Percentiles rank a stretch among this genome's conserved stretches.
Evolutionary conservation across 2,888 invertebrate genomes (phyloP).

Genomic region (Lithophane semibrunnea): DNA sequence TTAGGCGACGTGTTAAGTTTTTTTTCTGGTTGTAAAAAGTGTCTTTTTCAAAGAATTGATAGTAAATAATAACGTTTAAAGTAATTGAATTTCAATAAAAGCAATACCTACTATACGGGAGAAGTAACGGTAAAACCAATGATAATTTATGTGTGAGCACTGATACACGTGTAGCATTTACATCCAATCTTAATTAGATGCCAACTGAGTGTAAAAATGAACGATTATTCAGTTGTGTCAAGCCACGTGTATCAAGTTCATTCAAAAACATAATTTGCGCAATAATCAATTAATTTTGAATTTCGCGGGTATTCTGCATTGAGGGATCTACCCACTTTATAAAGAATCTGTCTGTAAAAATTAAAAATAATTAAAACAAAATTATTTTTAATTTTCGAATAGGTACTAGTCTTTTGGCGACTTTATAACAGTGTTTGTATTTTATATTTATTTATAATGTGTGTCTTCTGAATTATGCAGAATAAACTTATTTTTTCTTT

Average conservation of each 20-base stretch:
- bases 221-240: neutral
- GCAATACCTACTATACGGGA: neutral
- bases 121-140: neutral
- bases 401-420: neutral
- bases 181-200: constrained; percentile 13
- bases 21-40: neutral
- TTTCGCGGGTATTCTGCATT: neutral
- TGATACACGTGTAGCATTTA: constrained; percentile 15
- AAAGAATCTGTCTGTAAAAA: neutral
- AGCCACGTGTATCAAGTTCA: constrained; percentile 4
- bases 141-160: neutral
- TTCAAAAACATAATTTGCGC: neutral
- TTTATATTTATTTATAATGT: neutral
- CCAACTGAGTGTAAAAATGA: neutral
- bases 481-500: too few species aligned
- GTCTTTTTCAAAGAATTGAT: neutral
- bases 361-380: too few species aligned
- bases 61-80: neutral
- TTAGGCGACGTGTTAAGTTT: neutral
- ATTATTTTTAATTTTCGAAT: neutral
- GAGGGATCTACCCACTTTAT: neutral
- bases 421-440: neutral
- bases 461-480: too few species aligned
- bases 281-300: neutral
- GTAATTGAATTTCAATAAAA: neutral